A percentile compares a stretch with the other conserved stretches of the same genome.
Conservation (phyloP, 2,888 invertebrate genomes). For the Andrena fulva region DNA sequence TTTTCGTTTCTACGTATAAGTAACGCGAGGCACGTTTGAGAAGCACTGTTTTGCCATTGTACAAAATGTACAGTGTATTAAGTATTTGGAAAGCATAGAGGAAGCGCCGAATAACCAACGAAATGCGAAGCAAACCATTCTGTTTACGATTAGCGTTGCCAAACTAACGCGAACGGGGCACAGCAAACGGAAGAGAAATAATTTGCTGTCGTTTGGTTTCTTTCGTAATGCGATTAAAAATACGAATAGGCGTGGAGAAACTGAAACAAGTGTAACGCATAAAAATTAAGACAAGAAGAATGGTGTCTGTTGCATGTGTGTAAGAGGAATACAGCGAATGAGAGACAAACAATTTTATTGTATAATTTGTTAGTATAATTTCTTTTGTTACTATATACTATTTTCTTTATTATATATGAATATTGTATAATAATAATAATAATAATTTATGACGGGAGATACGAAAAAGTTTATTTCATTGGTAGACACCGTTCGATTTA, state of each 20-base stretch:
- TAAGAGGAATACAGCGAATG: background rate
- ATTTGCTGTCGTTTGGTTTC: background rate
- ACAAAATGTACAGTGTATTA: background rate
- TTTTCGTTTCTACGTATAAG: background rate
- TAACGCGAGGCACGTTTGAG: background rate
- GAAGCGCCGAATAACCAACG: constrained; percentile 30
- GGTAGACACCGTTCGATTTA: background rate
- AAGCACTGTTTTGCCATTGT: background rate
- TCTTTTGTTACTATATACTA: constrained; percentile 53
- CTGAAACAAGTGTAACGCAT: background rate
- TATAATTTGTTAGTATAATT: constrained; percentile 55
- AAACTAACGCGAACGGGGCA: background rate
- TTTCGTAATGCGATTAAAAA: background rate
- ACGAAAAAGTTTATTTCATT: background rate
- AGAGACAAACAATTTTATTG: background rate
- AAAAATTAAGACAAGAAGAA: background rate
- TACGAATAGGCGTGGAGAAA: background rate
- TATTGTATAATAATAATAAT: constrained; percentile 45
- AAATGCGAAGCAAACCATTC: constrained; percentile 14
- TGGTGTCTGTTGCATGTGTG: constrained; percentile 1
- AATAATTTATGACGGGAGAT: constrained; percentile 40
- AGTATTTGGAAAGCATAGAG: background rate
- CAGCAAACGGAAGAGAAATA: background rate
- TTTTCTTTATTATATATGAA: constrained; percentile 49
- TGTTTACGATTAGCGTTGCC: background rate